Percentiles rank a stretch among this genome's conserved stretches.
Evolutionary conservation across 2,113 vertebrate genomes (phyloP).

Genomic region (Tinamus guttatus): DNA sequence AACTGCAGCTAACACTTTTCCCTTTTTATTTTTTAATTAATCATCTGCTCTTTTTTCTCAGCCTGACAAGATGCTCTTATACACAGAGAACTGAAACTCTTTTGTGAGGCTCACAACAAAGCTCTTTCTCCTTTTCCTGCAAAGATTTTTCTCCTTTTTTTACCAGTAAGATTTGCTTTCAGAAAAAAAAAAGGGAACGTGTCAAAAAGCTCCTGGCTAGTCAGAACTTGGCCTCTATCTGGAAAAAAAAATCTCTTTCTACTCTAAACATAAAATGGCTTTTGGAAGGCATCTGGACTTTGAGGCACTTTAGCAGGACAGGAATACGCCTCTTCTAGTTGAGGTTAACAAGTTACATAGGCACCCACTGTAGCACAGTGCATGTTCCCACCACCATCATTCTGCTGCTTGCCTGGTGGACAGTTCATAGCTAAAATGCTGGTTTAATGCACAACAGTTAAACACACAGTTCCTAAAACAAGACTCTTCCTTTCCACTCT

Average conservation of each 20-base stretch:
- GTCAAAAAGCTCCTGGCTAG: not conserved
- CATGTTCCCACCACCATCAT: not conserved
- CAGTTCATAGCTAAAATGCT: not conserved
- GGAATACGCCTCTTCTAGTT: not conserved
- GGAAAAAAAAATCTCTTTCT: not conserved
- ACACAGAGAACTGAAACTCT: not conserved
- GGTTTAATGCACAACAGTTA: not conserved
- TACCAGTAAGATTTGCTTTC: not conserved
- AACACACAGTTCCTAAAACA: not conserved
- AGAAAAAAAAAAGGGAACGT: not conserved
- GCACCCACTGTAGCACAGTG: not conserved
- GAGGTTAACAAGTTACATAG: rapidly evolving
- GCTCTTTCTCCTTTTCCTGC: not conserved
- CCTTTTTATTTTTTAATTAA: not conserved
- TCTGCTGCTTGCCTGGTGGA: not conserved
- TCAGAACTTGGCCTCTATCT: not conserved
- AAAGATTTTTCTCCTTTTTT: not conserved
- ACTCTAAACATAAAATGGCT: not conserved
- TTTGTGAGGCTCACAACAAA: not conserved
- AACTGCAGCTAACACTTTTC: not conserved
- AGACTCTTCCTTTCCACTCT: not conserved
- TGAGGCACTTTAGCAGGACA: not conserved
- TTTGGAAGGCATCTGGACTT: not conserved
- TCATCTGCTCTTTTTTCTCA: not conserved
- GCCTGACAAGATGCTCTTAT: not conserved